Conservation (phyloP, 2,888 invertebrate species). For the Marasmarcha lunaedactyla region DNA sequence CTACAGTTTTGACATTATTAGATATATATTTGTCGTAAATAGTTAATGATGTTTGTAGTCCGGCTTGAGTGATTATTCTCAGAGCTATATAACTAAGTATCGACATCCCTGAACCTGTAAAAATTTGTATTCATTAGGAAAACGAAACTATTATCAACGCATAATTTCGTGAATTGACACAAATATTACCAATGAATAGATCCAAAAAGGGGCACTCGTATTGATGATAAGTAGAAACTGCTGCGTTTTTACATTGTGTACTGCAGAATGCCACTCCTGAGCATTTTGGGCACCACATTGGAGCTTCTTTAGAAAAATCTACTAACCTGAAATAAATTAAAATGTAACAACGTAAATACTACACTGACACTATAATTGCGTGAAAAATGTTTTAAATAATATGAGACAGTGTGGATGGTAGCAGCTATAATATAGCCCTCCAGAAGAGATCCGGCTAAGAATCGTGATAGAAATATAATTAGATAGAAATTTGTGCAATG, state of each 20-base stretch:
- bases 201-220: conserved; percentile 82
- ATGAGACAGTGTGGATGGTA: too few relatives aligned
- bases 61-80: conserved; percentile 80
- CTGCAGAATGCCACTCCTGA: conserved; percentile 84
- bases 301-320: conserved; percentile 51
- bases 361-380: neutral
- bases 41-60: conserved; percentile 52
- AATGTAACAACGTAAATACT: neutral
- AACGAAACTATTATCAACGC: too few relatives aligned
- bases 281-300: conserved; percentile 79
- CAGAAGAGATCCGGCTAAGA: too few relatives aligned
- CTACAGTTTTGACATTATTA: conserved; percentile 35
- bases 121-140: neutral
- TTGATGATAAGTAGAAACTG: conserved; percentile 75
- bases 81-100: conserved; percentile 80
- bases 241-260: conserved; percentile 72
- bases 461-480: too few relatives aligned
- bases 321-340: conserved; percentile 28
- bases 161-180: too few relatives aligned
- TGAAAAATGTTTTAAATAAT: too few relatives aligned
- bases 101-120: conserved; percentile 81
- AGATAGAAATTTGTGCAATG: too few relatives aligned
- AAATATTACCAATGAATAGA: conserved; percentile 74
- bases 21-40: conserved; percentile 52
- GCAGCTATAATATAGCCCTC: too few relatives aligned